A percentile compares a stretch with the other conserved stretches of the same genome.
These are phyloP conservation scores for Trididemnum clinides DNA, from an alignment of 23 tunicate genomes.

Conservation along the genomic window DNA sequence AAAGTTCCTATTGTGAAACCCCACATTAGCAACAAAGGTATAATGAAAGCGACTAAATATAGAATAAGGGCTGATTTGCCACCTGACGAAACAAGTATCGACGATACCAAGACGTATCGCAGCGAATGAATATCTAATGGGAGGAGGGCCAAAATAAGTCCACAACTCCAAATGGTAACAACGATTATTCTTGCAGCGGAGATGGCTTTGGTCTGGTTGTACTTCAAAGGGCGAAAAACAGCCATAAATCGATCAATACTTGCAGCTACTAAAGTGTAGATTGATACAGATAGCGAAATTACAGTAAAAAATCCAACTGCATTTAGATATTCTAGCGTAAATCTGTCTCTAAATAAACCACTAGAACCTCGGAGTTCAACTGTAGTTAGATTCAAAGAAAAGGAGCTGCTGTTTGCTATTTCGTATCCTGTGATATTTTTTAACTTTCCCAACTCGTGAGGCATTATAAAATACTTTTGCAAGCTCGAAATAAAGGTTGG, in stretches of 20 bases:
- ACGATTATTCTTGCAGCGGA: background rate
- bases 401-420: background rate
- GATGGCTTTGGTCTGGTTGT: conserved; percentile 19
- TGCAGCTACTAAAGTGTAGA: conserved; percentile 41
- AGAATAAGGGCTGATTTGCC: conserved; percentile 32
- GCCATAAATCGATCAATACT: conserved; percentile 48
- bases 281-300: conserved; percentile 37
- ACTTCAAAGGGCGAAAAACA: conserved; percentile 21
- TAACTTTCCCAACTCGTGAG: conserved; percentile 34
- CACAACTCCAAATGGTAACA: conserved; percentile 18
- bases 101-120: conserved; percentile 41
- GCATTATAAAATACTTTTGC: background rate
- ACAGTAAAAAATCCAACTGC: conserved; percentile 49
- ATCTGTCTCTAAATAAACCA: background rate
- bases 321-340: conserved; percentile 18
- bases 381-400: background rate
- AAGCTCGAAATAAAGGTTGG: conserved; percentile 61
- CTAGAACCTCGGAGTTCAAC: conserved; percentile 13
- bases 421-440: conserved; percentile 27
- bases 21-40: conserved; percentile 66
- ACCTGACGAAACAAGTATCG: conserved; percentile 39
- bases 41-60: conserved; percentile 36
- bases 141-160: conserved; percentile 26
- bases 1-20: conserved; percentile 28
- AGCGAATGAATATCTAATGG: conserved; percentile 32